These are phyloP conservation scores for Mystacornis crossleyi DNA, from an alignment of 2,113 vertebrate genomes.

Conservation along the genomic window DNA sequence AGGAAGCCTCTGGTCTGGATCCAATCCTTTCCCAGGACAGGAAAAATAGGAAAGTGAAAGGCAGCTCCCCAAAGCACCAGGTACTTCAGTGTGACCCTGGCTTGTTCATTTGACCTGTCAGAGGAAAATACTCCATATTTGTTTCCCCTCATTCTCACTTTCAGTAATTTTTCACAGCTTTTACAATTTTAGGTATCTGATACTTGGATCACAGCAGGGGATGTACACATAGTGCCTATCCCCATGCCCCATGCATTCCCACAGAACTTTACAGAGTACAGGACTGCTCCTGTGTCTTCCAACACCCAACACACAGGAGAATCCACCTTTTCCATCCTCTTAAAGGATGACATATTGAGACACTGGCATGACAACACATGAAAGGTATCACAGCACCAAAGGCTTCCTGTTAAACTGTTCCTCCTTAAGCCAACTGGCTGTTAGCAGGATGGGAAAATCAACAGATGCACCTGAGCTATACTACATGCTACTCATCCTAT, in stretches of 20 bases:
- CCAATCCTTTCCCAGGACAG: neutral
- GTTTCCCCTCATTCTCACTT: neutral
- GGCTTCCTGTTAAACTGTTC: neutral
- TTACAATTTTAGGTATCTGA: neutral
- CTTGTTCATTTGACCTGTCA: neutral
- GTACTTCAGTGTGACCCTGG: neutral
- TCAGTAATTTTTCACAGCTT: neutral
- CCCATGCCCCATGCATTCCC: rapidly evolving
- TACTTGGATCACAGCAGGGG: neutral
- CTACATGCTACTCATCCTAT: neutral
- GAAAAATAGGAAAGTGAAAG: neutral
- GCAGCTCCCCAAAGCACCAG: neutral
- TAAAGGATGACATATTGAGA: neutral
- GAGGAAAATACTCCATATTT: neutral
- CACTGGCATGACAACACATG: neutral
- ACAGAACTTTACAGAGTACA: neutral
- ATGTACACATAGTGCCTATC: rapidly evolving
- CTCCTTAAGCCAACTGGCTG: neutral
- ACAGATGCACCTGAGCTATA: neutral
- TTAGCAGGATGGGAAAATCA: neutral
- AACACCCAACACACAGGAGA: neutral
- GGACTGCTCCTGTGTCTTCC: neutral
- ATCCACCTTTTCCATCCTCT: neutral
- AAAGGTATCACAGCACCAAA: neutral
- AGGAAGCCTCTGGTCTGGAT: neutral